phyloP scores from a whole-genome alignment of 2,113 vertebrate species.

The Zingel zingel region DNA sequence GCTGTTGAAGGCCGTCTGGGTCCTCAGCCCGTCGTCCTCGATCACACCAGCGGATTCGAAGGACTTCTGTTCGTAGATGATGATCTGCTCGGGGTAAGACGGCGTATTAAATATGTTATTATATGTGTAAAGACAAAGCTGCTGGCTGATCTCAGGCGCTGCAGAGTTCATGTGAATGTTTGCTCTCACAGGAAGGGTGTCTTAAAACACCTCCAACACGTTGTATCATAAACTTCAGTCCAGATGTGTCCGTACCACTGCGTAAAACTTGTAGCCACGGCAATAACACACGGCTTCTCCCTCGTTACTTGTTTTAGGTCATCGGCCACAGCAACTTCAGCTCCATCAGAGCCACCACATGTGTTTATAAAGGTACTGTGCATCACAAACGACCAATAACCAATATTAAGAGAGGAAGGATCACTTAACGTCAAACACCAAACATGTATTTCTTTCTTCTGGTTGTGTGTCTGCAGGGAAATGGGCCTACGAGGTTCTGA shows the following conservation, averaged over 20 bases:
- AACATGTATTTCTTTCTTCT: not conserved
- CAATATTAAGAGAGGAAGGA: too few species aligned
- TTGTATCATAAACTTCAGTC: too few species aligned
- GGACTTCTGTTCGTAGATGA: conserved; percentile 97
- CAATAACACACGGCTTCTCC: not conserved
- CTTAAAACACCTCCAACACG: too few species aligned
- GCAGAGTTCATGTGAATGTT: too few species aligned
- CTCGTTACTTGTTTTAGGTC: conserved; percentile 82
- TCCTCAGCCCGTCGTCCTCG: conserved; percentile 92
- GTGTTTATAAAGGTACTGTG: conserved; percentile 92
- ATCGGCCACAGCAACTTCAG: conserved; percentile 99
- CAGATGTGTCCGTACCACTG: too few species aligned
- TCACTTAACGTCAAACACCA: too few species aligned
- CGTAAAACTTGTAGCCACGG: not conserved
- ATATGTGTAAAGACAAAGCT: too few species aligned
- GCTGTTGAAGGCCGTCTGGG: conserved; percentile 90
- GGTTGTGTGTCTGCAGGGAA: conserved; percentile 85
- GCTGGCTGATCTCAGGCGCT: too few species aligned
- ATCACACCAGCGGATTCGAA: conserved; percentile 97
- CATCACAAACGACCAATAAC: too few species aligned
- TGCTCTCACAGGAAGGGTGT: too few species aligned
- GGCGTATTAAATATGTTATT: too few species aligned
- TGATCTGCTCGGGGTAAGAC: conserved; percentile 93
- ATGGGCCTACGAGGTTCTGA: conserved; percentile 98
- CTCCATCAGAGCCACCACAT: conserved; percentile 96